Evolutionary conservation across 2,113 vertebrate species (phyloP), one percentile per base, ranked within the genome.

Genomic region (Montifringilla adamsi): DNA sequence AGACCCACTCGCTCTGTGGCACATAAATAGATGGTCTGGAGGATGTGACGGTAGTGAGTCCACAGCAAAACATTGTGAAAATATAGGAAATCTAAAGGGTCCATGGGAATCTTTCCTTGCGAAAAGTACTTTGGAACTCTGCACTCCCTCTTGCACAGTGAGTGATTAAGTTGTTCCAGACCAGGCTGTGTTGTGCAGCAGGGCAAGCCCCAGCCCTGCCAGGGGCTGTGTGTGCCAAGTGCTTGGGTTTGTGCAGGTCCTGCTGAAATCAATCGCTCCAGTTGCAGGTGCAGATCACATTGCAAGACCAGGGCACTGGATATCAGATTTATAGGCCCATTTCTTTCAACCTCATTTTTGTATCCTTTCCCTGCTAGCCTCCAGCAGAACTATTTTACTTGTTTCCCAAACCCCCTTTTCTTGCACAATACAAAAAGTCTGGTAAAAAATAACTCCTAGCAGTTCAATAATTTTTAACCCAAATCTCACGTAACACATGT

Each of bases 241-340:
- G 1, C 60, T 37, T 5, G 26, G 33, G 26, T 33, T 37, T 24
- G 6, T 2, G 0, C 0, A 1, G 52, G 75, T 24, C 73, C 31
- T 75, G 74, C 73, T 89, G 77, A 58, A 83, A 96, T 92, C 95
- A 87, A 60, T 94, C 0, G 41, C 56, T 53, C 41, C 87, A 1
- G 2, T 47, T 78, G 79, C 47, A 26, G 91, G 63, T 77, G 39
- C 74, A 81, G 75, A 93, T 88, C 39, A 1, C 60, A 68, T 86
- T 88, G 90, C 84, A 87, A 37, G 90, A 89, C 80, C 69, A 60
- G 52, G 88, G 90, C 73, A 53, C 46, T 31, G 86, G 18, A 56
- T 92, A 86, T 87, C 92, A 93, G 92, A 96, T 96, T 96, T 96
- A 96, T 94, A 53, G 90, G 50, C 53, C 95, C 82, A 95, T 96